phyloP scores from a whole-genome alignment of 2,113 vertebrate genomes.

The Nicator chloris region DNA sequence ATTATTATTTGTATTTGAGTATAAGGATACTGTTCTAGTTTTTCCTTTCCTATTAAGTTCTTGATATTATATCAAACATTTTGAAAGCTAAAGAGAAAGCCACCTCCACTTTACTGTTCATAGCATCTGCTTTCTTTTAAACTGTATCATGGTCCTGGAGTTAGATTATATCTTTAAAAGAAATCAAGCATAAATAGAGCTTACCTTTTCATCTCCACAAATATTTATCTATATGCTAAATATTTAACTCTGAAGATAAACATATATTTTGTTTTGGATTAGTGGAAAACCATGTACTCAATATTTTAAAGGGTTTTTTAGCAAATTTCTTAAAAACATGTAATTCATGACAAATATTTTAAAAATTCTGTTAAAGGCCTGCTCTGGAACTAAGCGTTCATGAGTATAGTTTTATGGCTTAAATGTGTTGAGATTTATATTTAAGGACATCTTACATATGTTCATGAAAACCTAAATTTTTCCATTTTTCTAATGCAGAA shows the following conservation, averaged over 20 bases:
- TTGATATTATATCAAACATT: background rate
- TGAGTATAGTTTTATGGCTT: background rate
- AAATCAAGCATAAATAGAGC: background rate
- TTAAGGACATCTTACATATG: background rate
- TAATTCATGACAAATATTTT: background rate
- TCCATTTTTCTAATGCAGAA: background rate
- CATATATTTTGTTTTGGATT: background rate
- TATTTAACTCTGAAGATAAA: background rate
- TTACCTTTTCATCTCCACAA: background rate
- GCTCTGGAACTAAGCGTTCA: background rate
- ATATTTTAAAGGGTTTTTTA: background rate
- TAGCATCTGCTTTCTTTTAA: background rate
- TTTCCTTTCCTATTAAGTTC: background rate
- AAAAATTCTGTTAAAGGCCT: background rate
- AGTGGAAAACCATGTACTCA: background rate
- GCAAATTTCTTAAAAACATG: background rate
- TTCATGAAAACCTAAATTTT: background rate
- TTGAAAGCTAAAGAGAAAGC: background rate
- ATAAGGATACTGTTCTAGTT: background rate
- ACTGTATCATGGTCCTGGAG: background rate
- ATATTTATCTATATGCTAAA: background rate
- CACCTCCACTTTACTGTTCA: background rate
- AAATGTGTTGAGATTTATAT: background rate
- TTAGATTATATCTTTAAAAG: background rate
- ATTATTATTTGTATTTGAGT: background rate